Evolutionary conservation across 2,888 invertebrate genomes (phyloP).

Genomic region (Smittia sp.): DNA sequence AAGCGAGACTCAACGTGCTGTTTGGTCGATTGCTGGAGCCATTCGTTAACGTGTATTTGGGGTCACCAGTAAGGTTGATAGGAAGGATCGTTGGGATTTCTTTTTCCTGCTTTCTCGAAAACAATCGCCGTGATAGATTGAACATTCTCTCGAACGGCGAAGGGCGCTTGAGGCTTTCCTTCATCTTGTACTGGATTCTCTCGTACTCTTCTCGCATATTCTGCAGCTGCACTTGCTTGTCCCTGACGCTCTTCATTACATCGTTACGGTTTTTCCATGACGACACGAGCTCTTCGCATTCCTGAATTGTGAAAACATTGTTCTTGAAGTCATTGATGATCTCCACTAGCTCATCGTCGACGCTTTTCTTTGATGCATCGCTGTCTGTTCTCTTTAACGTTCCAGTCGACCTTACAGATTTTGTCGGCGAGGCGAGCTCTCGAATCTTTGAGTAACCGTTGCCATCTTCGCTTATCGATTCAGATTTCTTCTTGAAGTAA

Average conservation of each 20-base stretch:
- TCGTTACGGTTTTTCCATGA: slow-evolving; percentile 85
- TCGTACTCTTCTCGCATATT: slow-evolving; percentile 80
- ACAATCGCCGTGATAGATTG: slow-evolving; percentile 61
- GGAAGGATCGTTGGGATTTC: slow-evolving; percentile 17
- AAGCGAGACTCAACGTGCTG: slow-evolving; percentile 66
- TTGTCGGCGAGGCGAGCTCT: slow-evolving; percentile 30
- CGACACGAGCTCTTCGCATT: slow-evolving; percentile 80
- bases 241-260: slow-evolving; percentile 79
- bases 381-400: slow-evolving; percentile 52
- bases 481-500: slow-evolving; percentile 43
- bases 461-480: slow-evolving; percentile 16
- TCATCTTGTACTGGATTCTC: slow-evolving; percentile 74
- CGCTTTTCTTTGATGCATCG: slow-evolving; percentile 49
- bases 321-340: slow-evolving; percentile 88
- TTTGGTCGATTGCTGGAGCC: slow-evolving; percentile 58
- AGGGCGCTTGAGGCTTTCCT: slow-evolving; percentile 70
- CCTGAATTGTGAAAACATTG: slow-evolving; percentile 79
- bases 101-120: slow-evolving; percentile 36
- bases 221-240: slow-evolving; percentile 78
- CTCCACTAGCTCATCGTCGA: slow-evolving; percentile 75
- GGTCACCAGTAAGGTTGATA: slow-evolving; percentile 47
- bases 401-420: slow-evolving; percentile 44
- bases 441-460: neutral
- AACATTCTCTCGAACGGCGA: slow-evolving; percentile 78
- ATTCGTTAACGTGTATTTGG: slow-evolving; percentile 50